Conservation (phyloP, 2,888 invertebrate species). For the Incurvaria masculella region DNA sequence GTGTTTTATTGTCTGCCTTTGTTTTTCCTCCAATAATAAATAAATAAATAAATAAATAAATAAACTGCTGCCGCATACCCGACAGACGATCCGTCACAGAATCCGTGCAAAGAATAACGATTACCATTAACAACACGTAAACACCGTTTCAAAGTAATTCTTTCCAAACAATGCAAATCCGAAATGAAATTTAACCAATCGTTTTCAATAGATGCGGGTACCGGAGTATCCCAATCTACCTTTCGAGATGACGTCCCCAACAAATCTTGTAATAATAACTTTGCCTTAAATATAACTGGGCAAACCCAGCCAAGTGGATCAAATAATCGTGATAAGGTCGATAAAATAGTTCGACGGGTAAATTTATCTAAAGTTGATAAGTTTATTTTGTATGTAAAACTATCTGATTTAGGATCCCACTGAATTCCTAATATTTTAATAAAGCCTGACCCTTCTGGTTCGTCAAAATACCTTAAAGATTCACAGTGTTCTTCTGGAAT, state of each 20-base stretch:
- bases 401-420: slow-evolving; percentile 5
- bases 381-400: slow-evolving; percentile 1
- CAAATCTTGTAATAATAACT: background rate
- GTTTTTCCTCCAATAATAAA: slow-evolving; percentile 2
- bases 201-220: background rate
- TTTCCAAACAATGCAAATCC: background rate
- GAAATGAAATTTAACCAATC: background rate
- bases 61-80: background rate
- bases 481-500: slow-evolving; percentile 4
- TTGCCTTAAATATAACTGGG: slow-evolving; percentile 1
- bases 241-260: background rate
- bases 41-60: background rate
- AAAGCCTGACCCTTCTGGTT: background rate
- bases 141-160: background rate
- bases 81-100: background rate
- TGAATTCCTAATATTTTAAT: slow-evolving; percentile 7
- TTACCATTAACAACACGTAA: too few relatives aligned
- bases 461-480: slow-evolving; percentile 2
- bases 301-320: background rate
- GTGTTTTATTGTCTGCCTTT: background rate
- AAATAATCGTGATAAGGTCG: background rate
- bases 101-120: background rate
- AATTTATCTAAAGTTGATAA: background rate
- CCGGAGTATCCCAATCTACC: slow-evolving; percentile 1
- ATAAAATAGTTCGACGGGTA: background rate